These are phyloP conservation scores for Aleadryas rufinucha DNA, from an alignment of 2,113 vertebrate genomes.

Conservation along the genomic window DNA sequence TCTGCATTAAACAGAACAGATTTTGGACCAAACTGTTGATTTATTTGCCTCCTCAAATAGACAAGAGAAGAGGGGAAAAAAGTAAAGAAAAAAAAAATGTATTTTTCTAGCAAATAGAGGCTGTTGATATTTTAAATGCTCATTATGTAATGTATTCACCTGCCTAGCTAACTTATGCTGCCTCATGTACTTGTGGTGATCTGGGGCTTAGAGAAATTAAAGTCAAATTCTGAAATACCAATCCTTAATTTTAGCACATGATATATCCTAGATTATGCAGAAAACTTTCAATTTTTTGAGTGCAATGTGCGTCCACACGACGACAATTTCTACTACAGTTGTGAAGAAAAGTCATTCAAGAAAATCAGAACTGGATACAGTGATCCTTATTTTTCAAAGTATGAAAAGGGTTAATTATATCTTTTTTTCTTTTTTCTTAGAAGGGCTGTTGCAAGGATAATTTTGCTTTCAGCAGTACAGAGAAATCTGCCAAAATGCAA, in stretches of 20 bases:
- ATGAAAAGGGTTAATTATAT: neutral
- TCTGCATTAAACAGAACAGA: neutral
- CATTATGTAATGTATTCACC: neutral
- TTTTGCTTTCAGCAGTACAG: neutral
- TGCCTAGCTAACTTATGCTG: neutral
- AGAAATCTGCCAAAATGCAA: neutral
- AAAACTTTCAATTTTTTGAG: neutral
- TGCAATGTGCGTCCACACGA: neutral
- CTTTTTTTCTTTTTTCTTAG: neutral
- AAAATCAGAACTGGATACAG: neutral
- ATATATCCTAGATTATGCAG: neutral
- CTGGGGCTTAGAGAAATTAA: neutral
- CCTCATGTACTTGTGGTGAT: neutral
- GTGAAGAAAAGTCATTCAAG: neutral
- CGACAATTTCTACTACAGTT: neutral
- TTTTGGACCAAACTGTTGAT: neutral
- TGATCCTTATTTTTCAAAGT: neutral
- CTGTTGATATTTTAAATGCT: neutral
- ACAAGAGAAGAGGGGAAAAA: accelerated
- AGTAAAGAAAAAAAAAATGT: accelerated
- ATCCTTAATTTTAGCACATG: neutral
- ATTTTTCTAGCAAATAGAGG: neutral
- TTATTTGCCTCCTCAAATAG: neutral
- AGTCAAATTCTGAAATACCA: neutral
- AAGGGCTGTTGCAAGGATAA: neutral